Conservation (phyloP, 1,140 invertebrate genomes). For the Caenorhabditis latens region DNA sequence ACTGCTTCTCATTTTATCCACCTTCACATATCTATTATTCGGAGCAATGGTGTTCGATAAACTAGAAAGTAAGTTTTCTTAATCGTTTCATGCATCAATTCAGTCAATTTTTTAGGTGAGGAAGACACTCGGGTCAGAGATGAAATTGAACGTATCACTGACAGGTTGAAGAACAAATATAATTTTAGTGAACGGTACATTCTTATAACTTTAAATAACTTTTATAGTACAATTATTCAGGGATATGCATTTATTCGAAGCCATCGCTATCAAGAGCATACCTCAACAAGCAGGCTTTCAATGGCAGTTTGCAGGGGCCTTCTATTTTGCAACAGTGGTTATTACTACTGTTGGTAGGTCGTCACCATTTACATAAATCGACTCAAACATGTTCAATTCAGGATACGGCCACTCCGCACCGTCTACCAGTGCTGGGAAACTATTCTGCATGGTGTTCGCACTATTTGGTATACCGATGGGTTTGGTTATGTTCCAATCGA, state of each 20-base stretch:
- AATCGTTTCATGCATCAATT: not conserved
- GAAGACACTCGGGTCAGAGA: slow-evolving; percentile 87
- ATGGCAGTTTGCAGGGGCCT: slow-evolving; percentile 96
- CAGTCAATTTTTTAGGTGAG: slow-evolving; percentile 79
- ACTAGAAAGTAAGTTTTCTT: slow-evolving; percentile 84
- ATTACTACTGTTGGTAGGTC: slow-evolving; percentile 92
- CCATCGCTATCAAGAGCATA: slow-evolving; percentile 91
- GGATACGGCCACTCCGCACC: slow-evolving; percentile 79
- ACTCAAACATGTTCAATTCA: slow-evolving; percentile 59
- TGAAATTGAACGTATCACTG: slow-evolving; percentile 81
- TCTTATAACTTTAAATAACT: not conserved
- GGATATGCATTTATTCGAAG: slow-evolving; percentile 92
- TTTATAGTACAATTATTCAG: slow-evolving; percentile 79
- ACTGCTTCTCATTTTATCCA: slow-evolving; percentile 95
- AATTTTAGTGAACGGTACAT: slow-evolving; percentile 84
- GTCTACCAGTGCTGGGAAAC: slow-evolving; percentile 75
- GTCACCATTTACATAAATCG: not conserved
- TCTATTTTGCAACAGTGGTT: slow-evolving; percentile 98
- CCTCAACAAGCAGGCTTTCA: slow-evolving; percentile 96
- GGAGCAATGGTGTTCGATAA: slow-evolving; percentile 98
- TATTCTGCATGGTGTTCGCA: slow-evolving; percentile 79
- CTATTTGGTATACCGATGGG: slow-evolving; percentile 83
- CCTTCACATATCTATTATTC: slow-evolving; percentile 96
- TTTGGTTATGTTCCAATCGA: slow-evolving; percentile 97
- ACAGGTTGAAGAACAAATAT: slow-evolving; percentile 87